Base-by-base conservation (phyloP, 2,888 invertebrate genomes). In the Synergus gifuensis region DNA sequence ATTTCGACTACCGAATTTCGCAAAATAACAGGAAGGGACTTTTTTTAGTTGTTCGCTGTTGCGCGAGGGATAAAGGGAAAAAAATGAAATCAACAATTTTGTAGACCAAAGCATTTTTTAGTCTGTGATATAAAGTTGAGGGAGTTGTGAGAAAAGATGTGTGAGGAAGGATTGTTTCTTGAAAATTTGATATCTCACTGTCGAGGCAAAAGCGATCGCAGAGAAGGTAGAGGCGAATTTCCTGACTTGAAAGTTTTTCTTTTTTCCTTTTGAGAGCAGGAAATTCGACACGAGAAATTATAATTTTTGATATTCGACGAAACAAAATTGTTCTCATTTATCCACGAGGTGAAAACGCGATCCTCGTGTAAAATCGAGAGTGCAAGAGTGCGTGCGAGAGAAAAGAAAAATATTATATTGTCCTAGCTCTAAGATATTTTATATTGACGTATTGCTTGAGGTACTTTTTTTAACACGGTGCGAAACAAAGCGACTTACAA, bases 71-170 rank as follows among this genome's bases (percentile, higher is more conserved):
- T 67, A 76, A 78, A 44, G 77, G 67, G 77, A n/a, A 76, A 77
- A 67, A 76, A 77, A 78, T 78, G 67, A 83, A 79, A 81, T 78
- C 66, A 80, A 84, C 76, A 81, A 86, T 87, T 89, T 88, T 88
- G 87, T 89, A 90, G 90, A 92, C 92, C 92, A 92, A 92, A 92
- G 92, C 91, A 92, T 92, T 90, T 91, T 91, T 91, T 91, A 92
- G 90, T 91, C 92, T 92, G 92, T 92, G 92, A 92, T 92, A 92
- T 89, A 83, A 80, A 84, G 82, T 86, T 86, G 86, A 86, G 86
- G 86, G 85, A 86, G 87, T 87, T 88, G 87, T 86, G 86, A 81
- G 81, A 84, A 84, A 85, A 78, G 83, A 84, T 85, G 85, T 84
- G 82, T 86, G 86, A 86, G 83, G 67, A 80, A 81, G 77, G 77